These are phyloP conservation scores for Gobio gobio DNA, from an alignment of 2,113 vertebrate genomes.

Conservation along the genomic window DNA sequence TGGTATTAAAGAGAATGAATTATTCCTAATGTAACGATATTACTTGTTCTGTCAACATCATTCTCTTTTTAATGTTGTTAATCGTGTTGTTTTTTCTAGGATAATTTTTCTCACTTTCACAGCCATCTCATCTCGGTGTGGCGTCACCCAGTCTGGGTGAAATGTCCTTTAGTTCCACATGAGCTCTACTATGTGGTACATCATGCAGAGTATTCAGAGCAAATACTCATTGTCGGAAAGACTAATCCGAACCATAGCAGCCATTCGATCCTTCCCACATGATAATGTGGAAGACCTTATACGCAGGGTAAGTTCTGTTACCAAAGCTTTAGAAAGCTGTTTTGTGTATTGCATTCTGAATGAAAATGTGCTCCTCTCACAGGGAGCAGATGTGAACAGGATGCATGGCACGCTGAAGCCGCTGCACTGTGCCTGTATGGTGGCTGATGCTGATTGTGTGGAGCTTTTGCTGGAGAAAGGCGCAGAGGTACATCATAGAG, in stretches of 20 bases:
- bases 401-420: conserved; percentile 95
- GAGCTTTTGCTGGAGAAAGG: conserved; percentile 95
- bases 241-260: conserved; percentile 94
- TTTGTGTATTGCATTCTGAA: neutral
- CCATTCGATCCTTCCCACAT: conserved; percentile 93
- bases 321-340: neutral
- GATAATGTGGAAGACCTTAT: conserved; percentile 97
- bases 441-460: conserved; percentile 92
- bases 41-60: neutral
- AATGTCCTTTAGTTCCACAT: conserved; percentile 79
- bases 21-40: neutral
- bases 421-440: conserved; percentile 97
- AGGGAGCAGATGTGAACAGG: conserved; percentile 96
- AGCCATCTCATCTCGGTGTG: conserved; percentile 56
- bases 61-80: neutral
- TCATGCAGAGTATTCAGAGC: conserved; percentile 97
- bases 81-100: neutral
- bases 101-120: neutral
- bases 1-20: neutral
- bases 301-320: conserved; percentile 79
- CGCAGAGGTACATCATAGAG: conserved; percentile 82
- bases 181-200: conserved; percentile 88
- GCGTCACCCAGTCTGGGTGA: conserved; percentile 73
- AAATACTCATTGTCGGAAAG: conserved; percentile 96
- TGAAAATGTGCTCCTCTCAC: neutral